Conservation (phyloP, 2,888 invertebrate species). For the Portevinia maculata region DNA sequence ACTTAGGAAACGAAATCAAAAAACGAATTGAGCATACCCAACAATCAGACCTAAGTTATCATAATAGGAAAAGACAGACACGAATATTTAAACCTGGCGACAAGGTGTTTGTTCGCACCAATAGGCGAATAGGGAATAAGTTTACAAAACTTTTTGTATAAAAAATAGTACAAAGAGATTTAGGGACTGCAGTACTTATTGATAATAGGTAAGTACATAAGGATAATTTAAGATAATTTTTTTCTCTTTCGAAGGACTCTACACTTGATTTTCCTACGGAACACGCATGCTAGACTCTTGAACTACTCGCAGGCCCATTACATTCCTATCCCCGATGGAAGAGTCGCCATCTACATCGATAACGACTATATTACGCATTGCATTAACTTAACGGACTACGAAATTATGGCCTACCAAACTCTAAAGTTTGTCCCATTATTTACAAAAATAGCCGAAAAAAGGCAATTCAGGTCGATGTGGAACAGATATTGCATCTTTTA, state of each 20-base stretch:
- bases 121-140: slow-evolving; percentile 53
- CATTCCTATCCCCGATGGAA: neutral
- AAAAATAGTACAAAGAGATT: slow-evolving; percentile 30
- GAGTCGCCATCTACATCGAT: neutral
- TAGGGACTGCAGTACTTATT: slow-evolving; percentile 31
- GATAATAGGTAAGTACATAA: slow-evolving; percentile 28
- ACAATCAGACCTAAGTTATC: no score
- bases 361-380: neutral
- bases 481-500: no score
- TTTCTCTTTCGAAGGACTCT: neutral
- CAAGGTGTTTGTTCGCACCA: slow-evolving; percentile 38
- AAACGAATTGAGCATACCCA: slow-evolving; percentile 3
- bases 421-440: neutral
- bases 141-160: slow-evolving; percentile 39
- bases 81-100: no score
- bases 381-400: neutral
- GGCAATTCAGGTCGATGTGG: no score
- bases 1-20: slow-evolving; percentile 13
- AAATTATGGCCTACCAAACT: neutral
- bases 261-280: neutral
- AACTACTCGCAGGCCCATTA: neutral
- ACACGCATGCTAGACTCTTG: neutral
- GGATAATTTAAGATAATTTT: slow-evolving; percentile 24
- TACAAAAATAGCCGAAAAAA: no score
- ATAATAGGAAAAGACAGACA: no score